Conservation (phyloP, 1,140 invertebrate species). For the Grapholita molesta region DNA sequence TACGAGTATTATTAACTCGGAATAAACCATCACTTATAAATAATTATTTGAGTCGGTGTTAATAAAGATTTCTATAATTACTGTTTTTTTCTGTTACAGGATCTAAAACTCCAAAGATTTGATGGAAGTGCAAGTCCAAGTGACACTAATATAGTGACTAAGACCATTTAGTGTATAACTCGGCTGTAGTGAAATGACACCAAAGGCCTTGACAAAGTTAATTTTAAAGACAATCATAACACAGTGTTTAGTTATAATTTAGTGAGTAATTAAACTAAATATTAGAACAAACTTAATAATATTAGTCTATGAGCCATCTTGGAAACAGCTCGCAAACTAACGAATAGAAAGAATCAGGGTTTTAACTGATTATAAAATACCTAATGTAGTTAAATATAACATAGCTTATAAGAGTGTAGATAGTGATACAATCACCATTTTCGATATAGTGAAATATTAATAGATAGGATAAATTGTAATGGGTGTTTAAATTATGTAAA, state of each 20-base stretch:
- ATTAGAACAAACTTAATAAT: constrained; percentile 8
- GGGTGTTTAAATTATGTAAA: constrained; percentile 1
- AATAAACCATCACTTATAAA: too few species aligned
- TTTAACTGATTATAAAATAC: constrained; percentile 14
- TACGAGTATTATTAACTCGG: too few species aligned
- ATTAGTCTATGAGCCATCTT: neutral
- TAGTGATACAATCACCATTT: constrained; percentile 7
- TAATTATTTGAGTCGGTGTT: too few species aligned
- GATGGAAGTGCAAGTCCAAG: constrained; percentile 66
- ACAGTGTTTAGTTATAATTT: constrained; percentile 3
- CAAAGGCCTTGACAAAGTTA: constrained; percentile 23
- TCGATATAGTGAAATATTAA: neutral
- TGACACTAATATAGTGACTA: constrained; percentile 69
- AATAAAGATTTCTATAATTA: too few species aligned
- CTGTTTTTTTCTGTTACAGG: constrained; percentile 55
- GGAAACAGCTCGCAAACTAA: neutral
- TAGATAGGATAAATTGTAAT: neutral
- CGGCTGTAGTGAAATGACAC: constrained; percentile 56
- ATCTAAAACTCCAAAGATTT: constrained; percentile 54
- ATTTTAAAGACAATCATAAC: constrained; percentile 10
- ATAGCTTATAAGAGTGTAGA: neutral
- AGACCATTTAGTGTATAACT: constrained; percentile 72
- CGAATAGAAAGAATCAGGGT: constrained; percentile 14
- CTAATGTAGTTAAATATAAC: neutral
- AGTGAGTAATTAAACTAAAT: constrained; percentile 16